These are phyloP conservation scores for Mobula birostris DNA, from an alignment of 2,113 vertebrate genomes.

Conservation along the genomic window DNA sequence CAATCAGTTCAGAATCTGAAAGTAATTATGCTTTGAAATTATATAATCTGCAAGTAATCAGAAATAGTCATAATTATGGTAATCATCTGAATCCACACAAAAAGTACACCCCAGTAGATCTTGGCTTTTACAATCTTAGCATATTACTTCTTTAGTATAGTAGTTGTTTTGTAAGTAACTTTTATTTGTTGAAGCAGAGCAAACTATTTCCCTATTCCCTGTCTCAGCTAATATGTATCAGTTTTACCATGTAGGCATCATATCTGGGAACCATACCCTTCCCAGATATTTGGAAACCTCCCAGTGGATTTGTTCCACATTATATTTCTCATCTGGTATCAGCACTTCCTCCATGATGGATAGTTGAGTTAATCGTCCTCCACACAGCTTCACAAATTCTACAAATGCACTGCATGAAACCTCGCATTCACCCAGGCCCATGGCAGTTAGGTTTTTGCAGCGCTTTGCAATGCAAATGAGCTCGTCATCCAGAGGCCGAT, in stretches of 20 bases:
- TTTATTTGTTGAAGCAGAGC: background rate
- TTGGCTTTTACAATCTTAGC: background rate
- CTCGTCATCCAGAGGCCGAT: constrained; percentile 60
- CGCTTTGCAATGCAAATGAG: constrained; percentile 58
- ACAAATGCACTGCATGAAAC: constrained; percentile 62
- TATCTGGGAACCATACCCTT: constrained; percentile 65
- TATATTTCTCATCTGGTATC: constrained; percentile 59
- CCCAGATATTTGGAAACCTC: constrained; percentile 62
- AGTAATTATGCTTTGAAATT: background rate
- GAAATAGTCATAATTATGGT: background rate
- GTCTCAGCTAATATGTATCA: background rate
- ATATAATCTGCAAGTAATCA: background rate
- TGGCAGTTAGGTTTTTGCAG: constrained; percentile 57
- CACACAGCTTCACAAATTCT: constrained; percentile 64
- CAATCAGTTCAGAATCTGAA: background rate
- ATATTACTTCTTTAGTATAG: no score
- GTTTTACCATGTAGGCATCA: constrained; percentile 61
- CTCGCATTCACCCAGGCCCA: constrained; percentile 63
- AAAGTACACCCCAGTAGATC: background rate
- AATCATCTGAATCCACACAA: background rate
- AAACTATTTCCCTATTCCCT: background rate
- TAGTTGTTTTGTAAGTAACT: no score
- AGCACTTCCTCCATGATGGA: constrained; percentile 68
- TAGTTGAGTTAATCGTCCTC: constrained; percentile 60
- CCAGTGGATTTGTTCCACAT: constrained; percentile 55